A percentile compares a stretch with the other conserved stretches of the same genome.
These are phyloP conservation scores for Lysiphlebus fabarum DNA, from an alignment of 1,140 invertebrate genomes.

Conservation along the genomic window DNA sequence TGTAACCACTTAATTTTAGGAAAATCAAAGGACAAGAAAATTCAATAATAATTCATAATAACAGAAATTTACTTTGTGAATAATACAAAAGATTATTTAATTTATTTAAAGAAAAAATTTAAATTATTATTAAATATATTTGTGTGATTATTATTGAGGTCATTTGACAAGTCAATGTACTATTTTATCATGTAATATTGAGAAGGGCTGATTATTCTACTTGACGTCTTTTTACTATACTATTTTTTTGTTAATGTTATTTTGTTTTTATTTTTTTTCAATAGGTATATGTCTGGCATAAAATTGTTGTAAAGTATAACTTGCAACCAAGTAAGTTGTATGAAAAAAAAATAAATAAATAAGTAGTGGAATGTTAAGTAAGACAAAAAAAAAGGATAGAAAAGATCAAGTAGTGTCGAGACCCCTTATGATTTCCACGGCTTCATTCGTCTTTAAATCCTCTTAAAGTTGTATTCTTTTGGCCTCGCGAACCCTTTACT, in stretches of 20 bases:
- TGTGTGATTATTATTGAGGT: conserved; percentile 12
- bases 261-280: no score
- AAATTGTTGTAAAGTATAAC: neutral
- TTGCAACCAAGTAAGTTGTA: conserved; percentile 5
- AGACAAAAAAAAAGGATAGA: conserved; percentile 30
- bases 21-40: no score
- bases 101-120: no score
- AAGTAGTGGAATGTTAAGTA: conserved; percentile 33
- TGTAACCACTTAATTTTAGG: no score
- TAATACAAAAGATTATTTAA: no score
- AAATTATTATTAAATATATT: no score
- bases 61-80: no score
- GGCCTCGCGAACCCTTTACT: conserved; percentile 41
- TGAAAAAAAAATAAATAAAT: conserved; percentile 19
- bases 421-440: conserved; percentile 55
- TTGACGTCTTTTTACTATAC: neutral
- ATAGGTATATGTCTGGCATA: no score
- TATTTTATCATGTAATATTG: neutral
- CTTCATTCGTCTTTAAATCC: conserved; percentile 53
- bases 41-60: no score
- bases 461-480: conserved; percentile 57
- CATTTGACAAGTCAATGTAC: conserved; percentile 19
- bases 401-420: conserved; percentile 53
- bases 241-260: neutral
- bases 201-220: no score